These are phyloP conservation scores for Aramus guarauna DNA, from an alignment of 2,113 vertebrate genomes.

Conservation along the genomic window DNA sequence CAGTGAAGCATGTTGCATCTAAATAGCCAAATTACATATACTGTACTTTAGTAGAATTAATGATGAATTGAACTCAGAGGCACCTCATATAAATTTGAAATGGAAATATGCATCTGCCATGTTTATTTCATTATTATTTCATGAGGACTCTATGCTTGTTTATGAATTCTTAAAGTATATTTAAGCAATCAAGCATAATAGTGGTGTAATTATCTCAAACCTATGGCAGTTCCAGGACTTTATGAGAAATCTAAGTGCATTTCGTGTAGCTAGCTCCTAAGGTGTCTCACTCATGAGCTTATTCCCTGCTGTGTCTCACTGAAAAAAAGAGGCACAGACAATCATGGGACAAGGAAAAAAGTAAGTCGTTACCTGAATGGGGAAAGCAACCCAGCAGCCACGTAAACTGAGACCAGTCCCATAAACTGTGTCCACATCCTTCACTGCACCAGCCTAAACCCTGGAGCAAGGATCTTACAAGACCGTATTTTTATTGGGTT, in stretches of 20 bases:
- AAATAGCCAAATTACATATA: slow-evolving; percentile 30
- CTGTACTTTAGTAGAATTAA: slow-evolving; percentile 35
- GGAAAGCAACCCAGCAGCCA: not conserved
- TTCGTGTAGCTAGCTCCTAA: slow-evolving; percentile 20
- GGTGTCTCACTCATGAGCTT: not conserved
- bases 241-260: slow-evolving; percentile 32
- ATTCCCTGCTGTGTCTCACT: not conserved
- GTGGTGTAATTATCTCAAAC: slow-evolving; percentile 62
- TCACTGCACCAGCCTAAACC: not conserved
- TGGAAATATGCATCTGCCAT: slow-evolving; percentile 37
- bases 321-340: not conserved
- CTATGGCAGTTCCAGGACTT: slow-evolving; percentile 42
- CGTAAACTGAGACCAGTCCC: not conserved
- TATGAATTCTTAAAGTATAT: slow-evolving; percentile 68
- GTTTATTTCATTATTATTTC: slow-evolving; percentile 65
- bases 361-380: not conserved
- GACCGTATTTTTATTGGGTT: not conserved
- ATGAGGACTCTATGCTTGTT: slow-evolving; percentile 59
- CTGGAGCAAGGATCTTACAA: not conserved
- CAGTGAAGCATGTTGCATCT: not conserved
- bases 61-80: not conserved
- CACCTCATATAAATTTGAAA: slow-evolving; percentile 49
- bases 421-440: not conserved
- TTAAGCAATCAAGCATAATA: slow-evolving; percentile 67
- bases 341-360: not conserved